Percentiles rank a stretch among this genome's conserved stretches.
These are phyloP conservation scores for Chironomus striatipennis DNA, from an alignment of 1,140 invertebrate species.

Conservation along the genomic window DNA sequence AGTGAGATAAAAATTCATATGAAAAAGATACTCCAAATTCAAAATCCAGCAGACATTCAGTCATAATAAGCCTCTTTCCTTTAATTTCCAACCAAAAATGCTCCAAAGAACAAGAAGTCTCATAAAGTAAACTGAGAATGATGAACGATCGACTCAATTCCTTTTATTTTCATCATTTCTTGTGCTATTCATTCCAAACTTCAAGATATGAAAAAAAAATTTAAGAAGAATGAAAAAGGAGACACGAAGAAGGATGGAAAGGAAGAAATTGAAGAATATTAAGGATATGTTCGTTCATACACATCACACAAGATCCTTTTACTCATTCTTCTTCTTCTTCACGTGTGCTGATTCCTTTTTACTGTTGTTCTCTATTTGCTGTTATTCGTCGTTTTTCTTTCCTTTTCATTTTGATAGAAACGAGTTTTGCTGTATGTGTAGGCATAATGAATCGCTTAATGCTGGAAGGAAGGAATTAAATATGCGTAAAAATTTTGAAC, in stretches of 20 bases:
- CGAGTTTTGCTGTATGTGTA: constrained; percentile 1
- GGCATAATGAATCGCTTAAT: background rate
- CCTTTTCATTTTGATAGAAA: background rate
- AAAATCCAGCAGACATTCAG: no score
- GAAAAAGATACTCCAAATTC: no score
- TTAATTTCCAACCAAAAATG: no score
- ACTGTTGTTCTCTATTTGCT: background rate
- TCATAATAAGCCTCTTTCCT: no score
- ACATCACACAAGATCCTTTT: constrained; percentile 2
- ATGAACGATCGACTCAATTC: constrained; percentile 20
- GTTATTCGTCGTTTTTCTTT: background rate
- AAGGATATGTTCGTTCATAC: background rate
- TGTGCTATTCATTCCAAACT: background rate
- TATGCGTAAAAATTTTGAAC: background rate
- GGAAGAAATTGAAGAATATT: constrained; percentile 10
- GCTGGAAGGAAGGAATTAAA: background rate
- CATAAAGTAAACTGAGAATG: constrained; percentile 21
- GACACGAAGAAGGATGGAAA: background rate
- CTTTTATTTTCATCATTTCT: background rate
- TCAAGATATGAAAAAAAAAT: background rate
- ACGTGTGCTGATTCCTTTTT: constrained; percentile 21
- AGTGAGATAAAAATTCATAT: no score
- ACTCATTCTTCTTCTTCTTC: constrained; percentile 5
- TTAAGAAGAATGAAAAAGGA: constrained; percentile 2
- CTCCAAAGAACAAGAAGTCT: background rate